phyloP scores from a whole-genome alignment of 2,113 vertebrate genomes.

The Corythornis madagascariensis region DNA sequence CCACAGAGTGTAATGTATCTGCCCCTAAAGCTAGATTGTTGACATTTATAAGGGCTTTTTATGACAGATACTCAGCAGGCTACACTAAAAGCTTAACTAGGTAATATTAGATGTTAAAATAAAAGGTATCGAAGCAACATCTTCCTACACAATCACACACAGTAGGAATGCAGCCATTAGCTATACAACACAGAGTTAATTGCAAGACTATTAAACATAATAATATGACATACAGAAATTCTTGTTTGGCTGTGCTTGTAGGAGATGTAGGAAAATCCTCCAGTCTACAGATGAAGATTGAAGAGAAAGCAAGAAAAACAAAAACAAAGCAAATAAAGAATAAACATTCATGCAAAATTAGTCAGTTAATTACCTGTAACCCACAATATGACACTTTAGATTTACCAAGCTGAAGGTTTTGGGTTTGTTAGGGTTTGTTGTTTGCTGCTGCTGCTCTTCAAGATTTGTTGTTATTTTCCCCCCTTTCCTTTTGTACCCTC shows the following conservation, averaged over 20 bases:
- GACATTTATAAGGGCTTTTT: neutral
- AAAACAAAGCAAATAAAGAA: conserved; percentile 80
- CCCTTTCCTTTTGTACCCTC: neutral
- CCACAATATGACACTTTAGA: conserved; percentile 61
- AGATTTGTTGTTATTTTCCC: neutral
- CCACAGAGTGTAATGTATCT: neutral
- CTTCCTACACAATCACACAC: conserved; percentile 47
- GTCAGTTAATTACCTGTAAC: conserved; percentile 67
- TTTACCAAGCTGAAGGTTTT: neutral
- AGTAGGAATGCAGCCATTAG: conserved; percentile 54
- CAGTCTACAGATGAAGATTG: conserved; percentile 89
- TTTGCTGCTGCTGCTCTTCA: neutral
- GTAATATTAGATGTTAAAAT: neutral
- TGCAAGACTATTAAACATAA: conserved; percentile 72
- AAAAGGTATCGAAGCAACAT: conserved; percentile 3
- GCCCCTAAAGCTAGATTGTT: neutral
- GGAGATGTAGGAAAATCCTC: conserved; percentile 99
- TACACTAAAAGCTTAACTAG: neutral
- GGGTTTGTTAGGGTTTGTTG: neutral
- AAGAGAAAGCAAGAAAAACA: conserved; percentile 83
- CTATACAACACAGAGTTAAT: conserved; percentile 62
- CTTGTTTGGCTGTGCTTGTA: conserved; percentile 99
- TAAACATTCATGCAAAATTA: conserved; percentile 73
- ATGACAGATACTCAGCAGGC: neutral
- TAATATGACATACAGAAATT: conserved; percentile 96